Evolutionary conservation across 2,797 vertebrate species (phyloP).

Genomic region (Furcifer pardalis): DNA sequence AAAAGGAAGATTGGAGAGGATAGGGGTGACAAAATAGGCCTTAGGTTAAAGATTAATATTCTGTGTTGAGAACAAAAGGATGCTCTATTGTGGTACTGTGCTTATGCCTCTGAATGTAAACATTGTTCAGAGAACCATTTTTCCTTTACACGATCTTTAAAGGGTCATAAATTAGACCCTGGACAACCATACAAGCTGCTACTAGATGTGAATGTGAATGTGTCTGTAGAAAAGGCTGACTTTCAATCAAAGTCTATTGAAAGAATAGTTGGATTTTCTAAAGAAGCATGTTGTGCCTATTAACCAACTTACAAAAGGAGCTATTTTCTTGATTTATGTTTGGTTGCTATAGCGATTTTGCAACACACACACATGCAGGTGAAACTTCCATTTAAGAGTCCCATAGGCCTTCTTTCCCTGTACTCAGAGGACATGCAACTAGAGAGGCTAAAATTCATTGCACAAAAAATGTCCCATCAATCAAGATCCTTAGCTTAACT

Average conservation of each 20-base stretch:
- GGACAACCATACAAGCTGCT: conserved; percentile 93
- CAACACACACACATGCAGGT: conserved; percentile 84
- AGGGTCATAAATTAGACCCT: conserved; percentile 89
- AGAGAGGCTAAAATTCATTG: conserved; percentile 60
- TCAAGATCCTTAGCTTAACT: conserved; percentile 56
- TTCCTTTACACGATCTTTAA: conserved; percentile 89
- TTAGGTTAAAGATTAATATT: conserved; percentile 84
- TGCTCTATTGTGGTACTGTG: conserved; percentile 79
- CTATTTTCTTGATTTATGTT: conserved; percentile 92
- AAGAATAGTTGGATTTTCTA: conserved; percentile 90
- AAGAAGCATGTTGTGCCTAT: conserved; percentile 95
- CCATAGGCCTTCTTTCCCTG: conserved; percentile 75
- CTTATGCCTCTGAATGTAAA: conserved; percentile 86
- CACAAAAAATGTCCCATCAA: conserved; percentile 56
- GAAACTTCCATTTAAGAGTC: conserved; percentile 79
- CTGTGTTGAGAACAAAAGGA: conserved; percentile 80
- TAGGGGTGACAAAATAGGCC: conserved; percentile 72
- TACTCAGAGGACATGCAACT: conserved; percentile 61
- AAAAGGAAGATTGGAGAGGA: conserved; percentile 41
- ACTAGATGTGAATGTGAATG: conserved; percentile 91
- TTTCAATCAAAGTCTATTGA: conserved; percentile 95
- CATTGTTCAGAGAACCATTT: conserved; percentile 86
- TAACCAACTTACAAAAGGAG: conserved; percentile 94
- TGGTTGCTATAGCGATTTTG: conserved; percentile 85
- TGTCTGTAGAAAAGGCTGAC: conserved; percentile 88